Evolutionary conservation across 2,888 invertebrate species (phyloP).

Genomic region (Oligia strigilis): DNA sequence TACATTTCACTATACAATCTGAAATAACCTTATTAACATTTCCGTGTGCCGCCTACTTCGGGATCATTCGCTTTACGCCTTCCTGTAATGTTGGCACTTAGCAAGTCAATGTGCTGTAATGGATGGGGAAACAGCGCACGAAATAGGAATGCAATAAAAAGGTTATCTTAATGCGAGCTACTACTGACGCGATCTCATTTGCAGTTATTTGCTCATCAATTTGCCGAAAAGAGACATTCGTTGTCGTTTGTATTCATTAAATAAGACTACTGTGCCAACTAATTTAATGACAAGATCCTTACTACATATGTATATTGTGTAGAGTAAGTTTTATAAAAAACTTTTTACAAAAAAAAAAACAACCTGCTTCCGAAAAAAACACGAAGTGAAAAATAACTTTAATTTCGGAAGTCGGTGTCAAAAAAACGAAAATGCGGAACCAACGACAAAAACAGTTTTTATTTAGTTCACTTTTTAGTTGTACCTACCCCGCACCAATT

Average conservation of each 20-base stretch:
- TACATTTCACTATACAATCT: conserved; percentile 83
- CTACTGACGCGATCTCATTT: conserved; percentile 45
- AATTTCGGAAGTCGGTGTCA: no score
- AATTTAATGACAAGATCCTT: conserved; percentile 17
- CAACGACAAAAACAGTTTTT: no score
- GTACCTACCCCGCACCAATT: no score
- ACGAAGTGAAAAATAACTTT: no score
- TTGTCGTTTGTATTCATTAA: conserved; percentile 23
- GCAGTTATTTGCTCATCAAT: conserved; percentile 54
- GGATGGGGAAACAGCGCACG: conserved; percentile 52
- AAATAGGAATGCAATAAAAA: conserved; percentile 63
- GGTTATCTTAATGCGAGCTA: conserved; percentile 54
- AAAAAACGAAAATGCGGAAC: no score
- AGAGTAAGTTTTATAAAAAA: no score
- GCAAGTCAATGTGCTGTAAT: conserved; percentile 59
- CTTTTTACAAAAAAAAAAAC: no score
- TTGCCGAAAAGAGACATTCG: conserved; percentile 28
- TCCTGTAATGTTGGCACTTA: conserved; percentile 63
- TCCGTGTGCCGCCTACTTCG: conserved; percentile 67
- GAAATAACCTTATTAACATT: conserved; percentile 84
- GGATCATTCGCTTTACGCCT: conserved; percentile 66
- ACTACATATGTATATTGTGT: no score
- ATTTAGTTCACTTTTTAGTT: no score
- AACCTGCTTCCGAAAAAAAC: no score
- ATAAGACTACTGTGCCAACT: neutral